Conservation (phyloP, 2,888 invertebrate genomes). For the Lagria hirta region DNA sequence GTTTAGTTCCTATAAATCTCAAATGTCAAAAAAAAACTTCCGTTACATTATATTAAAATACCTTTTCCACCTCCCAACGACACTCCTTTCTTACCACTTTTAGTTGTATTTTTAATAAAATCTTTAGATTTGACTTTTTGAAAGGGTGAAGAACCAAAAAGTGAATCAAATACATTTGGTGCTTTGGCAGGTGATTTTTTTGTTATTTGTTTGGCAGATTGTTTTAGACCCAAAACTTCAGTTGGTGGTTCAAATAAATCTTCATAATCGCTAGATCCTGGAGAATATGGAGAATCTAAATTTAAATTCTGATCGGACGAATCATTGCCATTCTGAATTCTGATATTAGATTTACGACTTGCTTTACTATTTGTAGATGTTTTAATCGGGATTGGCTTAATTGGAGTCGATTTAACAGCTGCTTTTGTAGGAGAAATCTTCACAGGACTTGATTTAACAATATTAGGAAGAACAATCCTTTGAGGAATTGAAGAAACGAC, state of each 20-base stretch:
- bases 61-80: too few species aligned
- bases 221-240: constrained; percentile 37
- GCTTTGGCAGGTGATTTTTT: constrained; percentile 42
- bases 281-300: constrained; percentile 84
- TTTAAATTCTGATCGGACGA: constrained; percentile 63
- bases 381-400: constrained; percentile 57
- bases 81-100: constrained; percentile 5
- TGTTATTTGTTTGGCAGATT: constrained; percentile 33
- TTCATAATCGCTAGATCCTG: constrained; percentile 85
- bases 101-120: too few species aligned
- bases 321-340: constrained; percentile 46
- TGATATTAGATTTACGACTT: constrained; percentile 37
- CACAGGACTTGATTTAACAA: constrained; percentile 55
- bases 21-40: background rate
- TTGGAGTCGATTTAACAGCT: constrained; percentile 62
- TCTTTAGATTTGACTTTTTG: constrained; percentile 41
- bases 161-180: constrained; percentile 63
- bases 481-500: constrained; percentile 47
- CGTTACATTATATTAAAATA: too few species aligned
- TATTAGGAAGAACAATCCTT: constrained; percentile 57
- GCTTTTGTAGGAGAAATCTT: constrained; percentile 58
- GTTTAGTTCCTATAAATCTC: constrained; percentile 60
- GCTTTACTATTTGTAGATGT: too few species aligned
- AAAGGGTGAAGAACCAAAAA: constrained; percentile 62
- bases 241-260: constrained; percentile 82